These are phyloP conservation scores for Panopea generosa DNA, from an alignment of 2,888 invertebrate genomes.

Conservation along the genomic window DNA sequence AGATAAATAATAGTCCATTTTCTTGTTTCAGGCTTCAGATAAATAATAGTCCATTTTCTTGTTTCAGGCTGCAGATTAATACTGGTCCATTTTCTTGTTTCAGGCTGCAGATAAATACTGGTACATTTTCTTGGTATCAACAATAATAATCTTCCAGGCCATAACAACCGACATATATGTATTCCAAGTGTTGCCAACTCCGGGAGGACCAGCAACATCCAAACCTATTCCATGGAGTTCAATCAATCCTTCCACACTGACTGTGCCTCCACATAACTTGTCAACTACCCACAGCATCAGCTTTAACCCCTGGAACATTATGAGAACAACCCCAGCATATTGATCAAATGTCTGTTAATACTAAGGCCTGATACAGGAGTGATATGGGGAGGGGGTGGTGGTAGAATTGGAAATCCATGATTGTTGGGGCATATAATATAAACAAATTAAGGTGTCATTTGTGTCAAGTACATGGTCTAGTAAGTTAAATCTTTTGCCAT, in stretches of 20 bases:
- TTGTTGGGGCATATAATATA: too few relatives aligned
- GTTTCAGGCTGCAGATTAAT: conserved; percentile 79
- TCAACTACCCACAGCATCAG: too few relatives aligned
- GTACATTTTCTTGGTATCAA: conserved; percentile 79
- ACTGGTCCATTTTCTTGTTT: conserved; percentile 78
- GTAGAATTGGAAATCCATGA: too few relatives aligned
- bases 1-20: conserved; percentile 82
- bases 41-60: conserved; percentile 82
- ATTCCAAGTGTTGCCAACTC: conserved; percentile 65
- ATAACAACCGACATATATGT: conserved; percentile 81
- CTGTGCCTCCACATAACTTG: conserved; percentile 9
- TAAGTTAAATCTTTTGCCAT: too few relatives aligned
- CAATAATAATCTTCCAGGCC: conserved; percentile 79
- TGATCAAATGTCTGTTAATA: too few relatives aligned
- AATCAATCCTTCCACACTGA: conserved; percentile 48
- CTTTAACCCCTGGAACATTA: too few relatives aligned
- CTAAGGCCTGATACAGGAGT: too few relatives aligned
- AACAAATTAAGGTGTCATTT: too few relatives aligned
- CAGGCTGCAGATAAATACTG: conserved; percentile 82
- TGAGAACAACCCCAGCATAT: too few relatives aligned
- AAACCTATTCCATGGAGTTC: conserved; percentile 54
- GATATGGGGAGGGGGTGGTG: too few relatives aligned
- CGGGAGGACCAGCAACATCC: conserved; percentile 35
- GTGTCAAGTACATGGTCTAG: too few relatives aligned
- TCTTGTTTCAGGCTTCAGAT: conserved; percentile 78